Conservation (phyloP, 1,140 invertebrate genomes). For the Drosophila nigrodunni region DNA sequence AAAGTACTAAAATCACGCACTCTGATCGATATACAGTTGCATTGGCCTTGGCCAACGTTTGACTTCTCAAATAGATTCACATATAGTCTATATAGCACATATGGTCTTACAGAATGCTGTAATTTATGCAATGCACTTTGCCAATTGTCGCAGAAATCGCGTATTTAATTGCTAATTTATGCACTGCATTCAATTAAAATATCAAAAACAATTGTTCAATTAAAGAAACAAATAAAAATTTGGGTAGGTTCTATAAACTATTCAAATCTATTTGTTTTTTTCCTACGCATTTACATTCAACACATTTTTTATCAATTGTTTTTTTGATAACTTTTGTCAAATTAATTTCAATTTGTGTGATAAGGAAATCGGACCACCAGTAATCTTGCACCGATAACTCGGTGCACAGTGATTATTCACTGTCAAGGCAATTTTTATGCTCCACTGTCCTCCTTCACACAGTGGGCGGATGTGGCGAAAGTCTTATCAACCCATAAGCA, state of each 20-base stretch:
- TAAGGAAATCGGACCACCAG: slow-evolving; percentile 12
- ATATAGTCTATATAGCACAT: not conserved
- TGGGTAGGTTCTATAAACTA: too few relatives aligned
- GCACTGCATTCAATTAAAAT: slow-evolving; percentile 10
- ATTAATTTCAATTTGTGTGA: not conserved
- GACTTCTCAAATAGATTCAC: slow-evolving; percentile 35
- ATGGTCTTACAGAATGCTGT: not conserved
- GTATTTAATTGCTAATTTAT: slow-evolving; percentile 35
- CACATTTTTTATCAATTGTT: not conserved
- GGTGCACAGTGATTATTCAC: slow-evolving; percentile 13
- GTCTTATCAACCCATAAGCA: not conserved
- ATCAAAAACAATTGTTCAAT: not conserved
- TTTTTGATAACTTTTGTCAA: not conserved
- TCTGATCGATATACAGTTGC: slow-evolving; percentile 55
- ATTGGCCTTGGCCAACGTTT: slow-evolving; percentile 49
- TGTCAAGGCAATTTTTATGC: slow-evolving; percentile 25
- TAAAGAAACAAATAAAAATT: too few relatives aligned
- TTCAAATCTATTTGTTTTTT: too few relatives aligned
- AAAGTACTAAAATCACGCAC: slow-evolving; percentile 50
- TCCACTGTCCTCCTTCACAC: not conserved
- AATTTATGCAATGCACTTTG: slow-evolving; percentile 29
- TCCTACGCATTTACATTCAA: not conserved
- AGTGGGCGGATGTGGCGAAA: not conserved
- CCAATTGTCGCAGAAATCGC: not conserved
- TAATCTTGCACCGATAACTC: slow-evolving; percentile 15